Percentiles rank a stretch among this genome's conserved stretches.
Evolutionary conservation across 2,113 vertebrate genomes (phyloP).

Genomic region (Strix aluco): DNA sequence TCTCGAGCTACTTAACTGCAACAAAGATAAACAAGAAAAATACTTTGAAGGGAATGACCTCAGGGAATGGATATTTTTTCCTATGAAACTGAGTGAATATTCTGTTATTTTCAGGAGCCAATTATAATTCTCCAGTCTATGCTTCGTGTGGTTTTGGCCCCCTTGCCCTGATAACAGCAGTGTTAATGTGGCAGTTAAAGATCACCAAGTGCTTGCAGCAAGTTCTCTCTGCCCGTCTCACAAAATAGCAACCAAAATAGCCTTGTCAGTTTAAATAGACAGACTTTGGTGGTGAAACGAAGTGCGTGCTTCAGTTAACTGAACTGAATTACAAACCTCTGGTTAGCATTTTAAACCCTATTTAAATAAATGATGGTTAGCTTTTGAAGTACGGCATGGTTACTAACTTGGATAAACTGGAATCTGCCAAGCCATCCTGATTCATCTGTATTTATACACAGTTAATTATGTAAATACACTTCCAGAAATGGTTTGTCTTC

Average conservation of each 20-base stretch:
- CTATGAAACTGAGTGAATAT: background rate
- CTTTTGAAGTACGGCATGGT: background rate
- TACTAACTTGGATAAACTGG: background rate
- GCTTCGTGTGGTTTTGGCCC: background rate
- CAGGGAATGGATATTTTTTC: background rate
- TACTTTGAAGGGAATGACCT: background rate
- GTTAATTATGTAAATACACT: background rate
- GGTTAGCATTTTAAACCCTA: background rate
- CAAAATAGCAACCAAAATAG: conserved; percentile 13
- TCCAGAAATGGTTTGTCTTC: background rate
- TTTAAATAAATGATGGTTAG: background rate
- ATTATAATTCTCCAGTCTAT: background rate
- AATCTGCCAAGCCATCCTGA: background rate
- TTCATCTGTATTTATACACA: background rate
- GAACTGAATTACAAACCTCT: background rate
- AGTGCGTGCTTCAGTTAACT: background rate
- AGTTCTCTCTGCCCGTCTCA: background rate
- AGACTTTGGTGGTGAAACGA: background rate
- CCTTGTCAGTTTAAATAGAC: conserved; percentile 38
- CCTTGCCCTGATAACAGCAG: background rate
- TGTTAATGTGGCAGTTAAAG: conserved; percentile 38
- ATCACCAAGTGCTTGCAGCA: conserved; percentile 34
- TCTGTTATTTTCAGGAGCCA: background rate
- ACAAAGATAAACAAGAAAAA: background rate
- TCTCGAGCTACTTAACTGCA: background rate